Evolutionary conservation across 2,888 invertebrate genomes (phyloP), one percentile per base, ranked within the genome.

Genomic region (Thymelicus sylvestris): DNA sequence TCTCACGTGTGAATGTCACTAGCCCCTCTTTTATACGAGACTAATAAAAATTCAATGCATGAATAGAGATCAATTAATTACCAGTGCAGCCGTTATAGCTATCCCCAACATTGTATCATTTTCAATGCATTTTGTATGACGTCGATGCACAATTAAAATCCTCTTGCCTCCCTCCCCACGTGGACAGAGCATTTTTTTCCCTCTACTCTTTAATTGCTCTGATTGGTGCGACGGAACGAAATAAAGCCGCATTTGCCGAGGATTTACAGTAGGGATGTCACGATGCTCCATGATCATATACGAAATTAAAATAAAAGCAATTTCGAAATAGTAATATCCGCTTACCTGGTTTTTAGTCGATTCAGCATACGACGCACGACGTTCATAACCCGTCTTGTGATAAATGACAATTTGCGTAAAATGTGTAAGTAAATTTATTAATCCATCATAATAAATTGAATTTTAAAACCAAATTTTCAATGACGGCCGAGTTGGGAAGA

Each of bases 141-240:
- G 66, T 38, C 61, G 61, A 71, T 47, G 55, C 48, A 66, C 71
- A 71, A 71, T 66, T 71, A 71, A 71, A 66, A 66, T 44, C 62
- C 71, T 66, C 47, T 66, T 61, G 44, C 57, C 69, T 48, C 64
- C 48, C 71, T 55, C 62, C 66, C 62, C 55, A 57, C 62, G 71
- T 66, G 66, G 71, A 57, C 66, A 77, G 79, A 79, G 76, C 76
- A 79, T 78, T 79, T 85, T 88, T 86, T 89, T 83, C 80, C 84
- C 85, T 86, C 81, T 86, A 80, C 83, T 71, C 74, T 85, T 86
- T 89, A 90, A 90, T 90, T 90, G 89, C 86, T 86, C 83, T 88
- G 90, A 90, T 91, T 90, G 90, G 88, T 87, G 85, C 87, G 85
- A 84, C 81, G 83, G 84, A 81, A 82, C 81, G 85, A 84, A 87